Base-by-base conservation (phyloP, 2,888 invertebrate genomes). In the Argyresthia albistria region DNA sequence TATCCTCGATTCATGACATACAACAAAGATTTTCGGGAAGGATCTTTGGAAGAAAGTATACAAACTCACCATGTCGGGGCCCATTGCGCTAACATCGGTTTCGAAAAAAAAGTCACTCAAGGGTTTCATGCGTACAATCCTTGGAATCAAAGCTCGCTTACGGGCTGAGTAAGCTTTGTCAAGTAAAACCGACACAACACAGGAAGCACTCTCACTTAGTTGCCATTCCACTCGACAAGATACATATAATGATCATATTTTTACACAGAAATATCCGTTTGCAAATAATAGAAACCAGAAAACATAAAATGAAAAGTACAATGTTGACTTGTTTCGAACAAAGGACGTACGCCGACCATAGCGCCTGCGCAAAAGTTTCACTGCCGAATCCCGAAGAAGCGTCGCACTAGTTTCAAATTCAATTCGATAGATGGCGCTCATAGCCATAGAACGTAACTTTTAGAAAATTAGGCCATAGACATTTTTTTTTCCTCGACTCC, bases 11-110 rank as follows among this genome's bases (percentile, higher is more conserved):
- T 81, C 69, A 87, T 86, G 81, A 87, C 80, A 74, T 80, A 84
- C 81, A 83, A 78, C 68, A 60, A 60, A 53, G 59, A 60, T 62
- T 58, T 56, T 63, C 59, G 61, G 57, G 53, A 57, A 55, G 65
- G 63, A 60, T 70, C 67, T 73, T 69, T 55, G 58, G 55, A 52
- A 58, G 63, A 58, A 62, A 65, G 57, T 54, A 52, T 61, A 64
- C 63, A 72, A 70, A 84, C 88, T 90, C 88, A 93, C 93, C 93
- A 93, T 93, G 88, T 93, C 93, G 88, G 92, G 92, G 89, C 92
- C 93, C 91, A 93, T 92, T 89, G 92, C 92, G 90, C 91, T 92
- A 91, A 92, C 93, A 90, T 92, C 91, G 83, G 90, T 84, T 84
- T 90, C 89, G 78, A 90, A 90, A 88, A 91, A 91, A 79, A 90